Conservation (phyloP, 1,140 invertebrate genomes). For the Sarcophaga peregrina region DNA sequence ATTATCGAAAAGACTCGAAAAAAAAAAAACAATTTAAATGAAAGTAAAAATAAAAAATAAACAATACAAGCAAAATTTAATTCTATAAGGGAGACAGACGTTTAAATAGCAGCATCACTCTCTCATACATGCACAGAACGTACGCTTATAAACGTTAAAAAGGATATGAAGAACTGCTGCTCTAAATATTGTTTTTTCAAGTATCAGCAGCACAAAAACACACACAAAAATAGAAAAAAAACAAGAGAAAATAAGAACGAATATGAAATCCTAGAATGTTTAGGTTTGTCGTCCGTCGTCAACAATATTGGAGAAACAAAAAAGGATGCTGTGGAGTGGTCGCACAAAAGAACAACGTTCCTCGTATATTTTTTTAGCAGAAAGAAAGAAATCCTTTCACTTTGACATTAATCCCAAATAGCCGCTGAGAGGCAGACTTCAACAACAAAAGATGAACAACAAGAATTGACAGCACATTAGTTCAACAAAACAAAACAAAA, state of each 20-base stretch:
- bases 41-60: neutral
- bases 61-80: slow-evolving; percentile 2
- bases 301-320: neutral
- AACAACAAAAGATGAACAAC: slow-evolving; percentile 54
- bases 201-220: slow-evolving; percentile 1
- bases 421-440: slow-evolving; percentile 54
- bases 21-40: too few relatives aligned
- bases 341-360: neutral
- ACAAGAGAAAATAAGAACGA: neutral
- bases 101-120: neutral
- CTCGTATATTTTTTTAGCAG: slow-evolving; percentile 11
- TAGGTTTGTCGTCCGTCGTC: neutral
- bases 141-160: neutral
- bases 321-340: neutral
- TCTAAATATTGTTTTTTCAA: neutral
- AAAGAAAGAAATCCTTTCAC: slow-evolving; percentile 58
- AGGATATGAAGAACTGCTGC: neutral
- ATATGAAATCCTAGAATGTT: slow-evolving; percentile 30
- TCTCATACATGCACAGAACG: neutral
- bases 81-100: neutral
- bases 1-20: neutral
- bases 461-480: slow-evolving; percentile 57
- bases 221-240: neutral
- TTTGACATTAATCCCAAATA: slow-evolving; percentile 65
- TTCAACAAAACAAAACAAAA: slow-evolving; percentile 46